phyloP scores from a whole-genome alignment of 2,888 invertebrate species.

The Pyrrhia umbra region DNA sequence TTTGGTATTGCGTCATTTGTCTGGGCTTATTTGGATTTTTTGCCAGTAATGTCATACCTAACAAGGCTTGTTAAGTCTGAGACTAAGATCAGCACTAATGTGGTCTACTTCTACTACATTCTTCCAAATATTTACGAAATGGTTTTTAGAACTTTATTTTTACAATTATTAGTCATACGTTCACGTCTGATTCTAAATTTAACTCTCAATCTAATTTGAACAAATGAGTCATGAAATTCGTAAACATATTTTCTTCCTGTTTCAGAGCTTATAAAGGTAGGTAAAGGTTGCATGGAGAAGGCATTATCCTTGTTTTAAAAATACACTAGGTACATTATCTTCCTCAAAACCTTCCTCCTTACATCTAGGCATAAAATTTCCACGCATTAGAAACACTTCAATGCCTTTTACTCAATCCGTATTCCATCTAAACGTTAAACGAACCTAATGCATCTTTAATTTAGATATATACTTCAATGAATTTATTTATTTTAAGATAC shows the following conservation, averaged over 20 bases:
- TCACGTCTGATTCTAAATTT: constrained; percentile 22
- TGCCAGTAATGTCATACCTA: constrained; percentile 5
- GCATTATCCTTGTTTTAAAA: constrained; percentile 1
- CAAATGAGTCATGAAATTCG: constrained; percentile 30
- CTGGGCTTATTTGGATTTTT: constrained; percentile 25
- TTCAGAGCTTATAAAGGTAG: neutral
- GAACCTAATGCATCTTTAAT: neutral
- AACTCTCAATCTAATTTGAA: neutral
- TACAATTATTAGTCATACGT: neutral
- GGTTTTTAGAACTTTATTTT: constrained; percentile 9
- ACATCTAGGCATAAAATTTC: neutral
- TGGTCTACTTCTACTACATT: too few species aligned
- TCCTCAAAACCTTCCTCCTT: neutral
- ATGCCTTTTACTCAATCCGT: neutral
- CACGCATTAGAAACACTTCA: neutral
- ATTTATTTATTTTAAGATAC: neutral
- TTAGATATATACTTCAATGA: neutral
- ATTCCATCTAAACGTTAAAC: neutral
- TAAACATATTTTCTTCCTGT: constrained; percentile 20
- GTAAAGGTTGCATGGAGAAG: too few species aligned
- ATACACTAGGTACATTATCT: neutral
- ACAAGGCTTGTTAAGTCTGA: neutral
- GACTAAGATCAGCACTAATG: too few species aligned
- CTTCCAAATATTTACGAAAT: neutral
- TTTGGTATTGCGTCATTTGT: constrained; percentile 46